Base-by-base conservation (phyloP, 2,888 invertebrate genomes). In the Agrochola lychnidis region DNA sequence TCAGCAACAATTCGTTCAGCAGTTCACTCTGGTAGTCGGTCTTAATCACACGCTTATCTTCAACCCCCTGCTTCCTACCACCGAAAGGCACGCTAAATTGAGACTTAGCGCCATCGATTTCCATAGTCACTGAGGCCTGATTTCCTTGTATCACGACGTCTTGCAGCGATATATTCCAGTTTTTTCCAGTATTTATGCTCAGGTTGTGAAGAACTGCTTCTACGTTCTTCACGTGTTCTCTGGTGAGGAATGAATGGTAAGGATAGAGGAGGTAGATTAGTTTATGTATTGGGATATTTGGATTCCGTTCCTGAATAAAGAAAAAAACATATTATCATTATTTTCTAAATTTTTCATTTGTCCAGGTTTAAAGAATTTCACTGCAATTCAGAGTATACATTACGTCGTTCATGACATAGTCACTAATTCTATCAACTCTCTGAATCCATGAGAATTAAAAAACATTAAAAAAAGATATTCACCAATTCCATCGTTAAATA, bases 211-310 rank as follows among this genome's bases (percentile, higher is more conserved):
- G 93, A 1, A 99, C 97, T 30, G 97, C 97, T 89, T 98, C 97
- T 0, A 99, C 97, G 25, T 98, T 98, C 73, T 97, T 97, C 70
- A 97, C 97, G 45, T 98, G 98, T 69, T 99, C 99, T 89, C 97
- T 97, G n/a, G 97, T 97, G 73, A 99, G 94, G 92, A 99, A 98
- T 4, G 97, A 96, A 87, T 98, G 97, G 92, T 98, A 98, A 0
- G 99, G 99, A 93, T 99, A 99, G 0, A 99, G 96, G 56, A 98
- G 97, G 83, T 97, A 97, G 59, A 99, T 93, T 4, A 98, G 95
- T 80, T 98, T 97, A 89, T 97, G 97, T 0, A 97, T 95, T 19
- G 98, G 97, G 56, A 98, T 93, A 53, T 96, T 92, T 1, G 98
- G 98, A 90, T 98, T 98, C 63, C 96, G 95, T 93, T 98, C 97